Conservation (phyloP, 1,140 invertebrate genomes). For the Anoplophora glabripennis region DNA sequence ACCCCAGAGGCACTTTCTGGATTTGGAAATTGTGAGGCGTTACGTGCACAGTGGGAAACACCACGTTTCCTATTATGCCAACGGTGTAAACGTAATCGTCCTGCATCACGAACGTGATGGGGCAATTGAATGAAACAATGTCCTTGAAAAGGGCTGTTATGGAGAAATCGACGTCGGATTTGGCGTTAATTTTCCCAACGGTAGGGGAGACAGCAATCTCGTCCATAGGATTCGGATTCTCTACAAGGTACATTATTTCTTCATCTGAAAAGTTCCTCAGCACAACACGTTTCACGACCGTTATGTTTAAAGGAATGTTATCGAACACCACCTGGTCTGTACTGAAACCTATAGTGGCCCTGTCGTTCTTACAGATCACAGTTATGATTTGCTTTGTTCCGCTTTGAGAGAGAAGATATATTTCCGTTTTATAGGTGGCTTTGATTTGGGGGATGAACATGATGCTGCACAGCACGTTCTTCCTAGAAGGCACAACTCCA, state of each 20-base stretch:
- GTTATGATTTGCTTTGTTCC: slow-evolving; percentile 26
- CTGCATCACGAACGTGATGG: slow-evolving; percentile 16
- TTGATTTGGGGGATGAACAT: slow-evolving; percentile 21
- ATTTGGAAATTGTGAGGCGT: slow-evolving; percentile 28
- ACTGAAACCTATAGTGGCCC: slow-evolving; percentile 15
- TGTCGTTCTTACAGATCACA: slow-evolving; percentile 13
- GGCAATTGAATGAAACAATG: slow-evolving; percentile 12
- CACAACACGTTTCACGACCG: slow-evolving; percentile 17
- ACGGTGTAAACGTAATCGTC: slow-evolving; percentile 18
- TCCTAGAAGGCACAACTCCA: slow-evolving; percentile 23
- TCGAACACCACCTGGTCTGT: slow-evolving; percentile 18
- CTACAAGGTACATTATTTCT: slow-evolving; percentile 12
- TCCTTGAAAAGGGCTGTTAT: slow-evolving; percentile 15
- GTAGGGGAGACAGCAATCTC: slow-evolving; percentile 23
- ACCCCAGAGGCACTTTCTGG: slow-evolving; percentile 24
- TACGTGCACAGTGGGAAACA: slow-evolving; percentile 17
- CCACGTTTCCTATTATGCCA: slow-evolving; percentile 22
- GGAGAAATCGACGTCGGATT: slow-evolving; percentile 20
- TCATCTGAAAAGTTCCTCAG: slow-evolving; percentile 25
- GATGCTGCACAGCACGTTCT: slow-evolving; percentile 21
- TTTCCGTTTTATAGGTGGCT: slow-evolving; percentile 19
- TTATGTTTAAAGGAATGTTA: slow-evolving; percentile 28
- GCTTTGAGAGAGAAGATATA: slow-evolving; percentile 28
- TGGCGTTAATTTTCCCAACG: slow-evolving; percentile 14
- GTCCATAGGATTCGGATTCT: slow-evolving; percentile 4